Evolutionary conservation across 2,888 invertebrate genomes (phyloP), one percentile per base, ranked within the genome.

Genomic region (Pachycephus smyrnensis): DNA sequence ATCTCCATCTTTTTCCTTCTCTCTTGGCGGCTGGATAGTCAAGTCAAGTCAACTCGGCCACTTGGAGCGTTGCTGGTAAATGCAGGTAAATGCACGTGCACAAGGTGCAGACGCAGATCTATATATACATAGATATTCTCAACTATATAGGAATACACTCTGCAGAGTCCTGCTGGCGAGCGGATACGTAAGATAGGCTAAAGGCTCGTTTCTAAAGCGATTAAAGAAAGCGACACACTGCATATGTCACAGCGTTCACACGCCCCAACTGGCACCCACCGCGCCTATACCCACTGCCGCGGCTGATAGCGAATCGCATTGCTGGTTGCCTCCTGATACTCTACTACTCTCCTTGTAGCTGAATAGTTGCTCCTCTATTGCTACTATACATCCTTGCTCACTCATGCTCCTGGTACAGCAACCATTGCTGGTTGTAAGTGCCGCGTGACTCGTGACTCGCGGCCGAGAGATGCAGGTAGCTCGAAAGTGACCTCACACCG

Each of bases 171-270:
- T 69, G 31, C 69, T 15, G 73, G 73, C 73, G 12, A 31, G 73
- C 35, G 40, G 40, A 40, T 40, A 40, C 15, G 6, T 40, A 40
- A 15, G 40, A 40, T 40, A 40, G 40, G 40, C 40, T 40, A 40
- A 40, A 40, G 40, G 40, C 73, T 32, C 35, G 33, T 35, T 35
- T 35, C 74, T 80, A 81, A 84, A 83, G 84, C 88, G 87, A 90
- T 90, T 91, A 88, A 91, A 90, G 90, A 90, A 91, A 91, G 90
- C 90, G 91, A 91, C 91, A 40, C 40, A 88, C 87, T 85, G 90
- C 90, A 91, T 90, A 90, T 91, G 91, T 91, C 91, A 91, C 90
- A 91, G 88, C 91, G 91, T 91, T 91, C 91, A 90, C 91, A 91
- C 91, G 91, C 90, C 89, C 89, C 88, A 84, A 85, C 84, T 84